A percentile compares a stretch with the other conserved stretches of the same genome.
These are phyloP conservation scores for Oppia nitens DNA, from an alignment of 1,140 invertebrate genomes.

Conservation along the genomic window DNA sequence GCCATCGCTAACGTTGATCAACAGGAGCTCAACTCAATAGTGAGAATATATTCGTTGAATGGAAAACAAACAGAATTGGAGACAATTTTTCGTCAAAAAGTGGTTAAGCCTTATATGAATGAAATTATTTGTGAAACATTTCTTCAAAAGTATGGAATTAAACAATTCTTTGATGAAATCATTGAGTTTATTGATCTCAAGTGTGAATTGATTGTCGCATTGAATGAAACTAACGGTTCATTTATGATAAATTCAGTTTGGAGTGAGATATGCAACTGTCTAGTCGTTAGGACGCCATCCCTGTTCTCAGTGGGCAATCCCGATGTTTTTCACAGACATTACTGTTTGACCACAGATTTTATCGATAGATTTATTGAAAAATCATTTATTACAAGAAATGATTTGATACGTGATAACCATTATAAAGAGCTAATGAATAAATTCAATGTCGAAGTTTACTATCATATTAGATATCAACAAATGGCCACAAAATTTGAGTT, in stretches of 20 bases:
- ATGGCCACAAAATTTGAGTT: slow-evolving; percentile 53
- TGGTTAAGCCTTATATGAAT: slow-evolving; percentile 51
- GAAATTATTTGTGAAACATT: slow-evolving; percentile 26
- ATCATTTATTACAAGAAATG: background rate
- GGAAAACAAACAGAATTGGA: slow-evolving; percentile 48
- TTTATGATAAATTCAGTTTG: slow-evolving; percentile 76
- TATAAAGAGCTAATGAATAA: slow-evolving; percentile 49
- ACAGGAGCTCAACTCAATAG: background rate
- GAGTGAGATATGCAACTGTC: slow-evolving; percentile 56
- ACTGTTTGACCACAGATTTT: slow-evolving; percentile 59
- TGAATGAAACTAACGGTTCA: slow-evolving; percentile 30
- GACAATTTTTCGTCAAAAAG: slow-evolving; percentile 45
- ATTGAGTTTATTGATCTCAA: slow-evolving; percentile 7
- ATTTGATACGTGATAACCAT: background rate
- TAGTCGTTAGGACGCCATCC: slow-evolving; percentile 52
- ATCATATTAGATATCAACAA: slow-evolving; percentile 52
- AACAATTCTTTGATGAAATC: slow-evolving; percentile 7
- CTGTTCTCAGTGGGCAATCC: slow-evolving; percentile 84
- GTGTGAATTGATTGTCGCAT: slow-evolving; percentile 3
- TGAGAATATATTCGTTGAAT: slow-evolving; percentile 31
- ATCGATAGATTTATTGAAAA: slow-evolving; percentile 29
- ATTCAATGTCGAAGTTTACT: slow-evolving; percentile 56
- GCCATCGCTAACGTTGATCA: background rate
- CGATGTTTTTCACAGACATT: slow-evolving; percentile 43
- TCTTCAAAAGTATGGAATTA: background rate